These are phyloP conservation scores for Pomacea maculata DNA, from an alignment of 1,140 invertebrate species.

Conservation along the genomic window DNA sequence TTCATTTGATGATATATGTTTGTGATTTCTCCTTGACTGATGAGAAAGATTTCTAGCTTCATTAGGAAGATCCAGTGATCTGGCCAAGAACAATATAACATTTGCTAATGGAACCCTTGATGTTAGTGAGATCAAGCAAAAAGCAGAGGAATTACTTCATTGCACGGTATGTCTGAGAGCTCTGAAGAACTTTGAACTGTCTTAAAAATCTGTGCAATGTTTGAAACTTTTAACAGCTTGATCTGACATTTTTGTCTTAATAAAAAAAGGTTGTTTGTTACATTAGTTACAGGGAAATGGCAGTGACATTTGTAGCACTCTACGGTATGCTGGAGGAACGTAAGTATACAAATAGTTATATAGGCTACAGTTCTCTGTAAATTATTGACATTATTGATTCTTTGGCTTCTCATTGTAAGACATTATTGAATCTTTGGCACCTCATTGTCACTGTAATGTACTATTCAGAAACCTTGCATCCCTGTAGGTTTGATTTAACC, in stretches of 20 bases:
- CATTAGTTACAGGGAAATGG: slow-evolving; percentile 10
- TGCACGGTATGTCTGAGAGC: neutral
- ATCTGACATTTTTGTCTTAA: too few relatives aligned
- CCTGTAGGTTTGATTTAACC: too few relatives aligned
- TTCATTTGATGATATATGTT: too few relatives aligned
- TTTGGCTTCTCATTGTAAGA: too few relatives aligned
- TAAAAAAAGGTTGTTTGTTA: neutral
- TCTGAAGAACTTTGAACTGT: neutral
- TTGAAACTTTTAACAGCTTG: neutral
- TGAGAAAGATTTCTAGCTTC: slow-evolving; percentile 46
- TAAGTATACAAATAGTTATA: slow-evolving; percentile 24
- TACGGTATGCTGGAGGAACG: slow-evolving; percentile 43
- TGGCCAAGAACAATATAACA: slow-evolving; percentile 35
- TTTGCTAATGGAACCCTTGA: slow-evolving; percentile 32
- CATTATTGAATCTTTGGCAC: too few relatives aligned
- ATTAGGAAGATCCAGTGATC: slow-evolving; percentile 40
- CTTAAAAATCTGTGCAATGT: neutral
- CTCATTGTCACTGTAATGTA: too few relatives aligned
- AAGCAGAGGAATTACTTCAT: slow-evolving; percentile 35
- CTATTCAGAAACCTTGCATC: too few relatives aligned
- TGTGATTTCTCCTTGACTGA: slow-evolving; percentile 25
- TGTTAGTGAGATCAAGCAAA: slow-evolving; percentile 18
- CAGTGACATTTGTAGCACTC: slow-evolving; percentile 32
- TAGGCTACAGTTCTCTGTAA: too few relatives aligned
- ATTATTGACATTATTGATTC: too few relatives aligned